Evolutionary conservation across 2,888 invertebrate genomes (phyloP), one percentile per base, ranked within the genome.

Genomic region (Serripes groenlandicus): DNA sequence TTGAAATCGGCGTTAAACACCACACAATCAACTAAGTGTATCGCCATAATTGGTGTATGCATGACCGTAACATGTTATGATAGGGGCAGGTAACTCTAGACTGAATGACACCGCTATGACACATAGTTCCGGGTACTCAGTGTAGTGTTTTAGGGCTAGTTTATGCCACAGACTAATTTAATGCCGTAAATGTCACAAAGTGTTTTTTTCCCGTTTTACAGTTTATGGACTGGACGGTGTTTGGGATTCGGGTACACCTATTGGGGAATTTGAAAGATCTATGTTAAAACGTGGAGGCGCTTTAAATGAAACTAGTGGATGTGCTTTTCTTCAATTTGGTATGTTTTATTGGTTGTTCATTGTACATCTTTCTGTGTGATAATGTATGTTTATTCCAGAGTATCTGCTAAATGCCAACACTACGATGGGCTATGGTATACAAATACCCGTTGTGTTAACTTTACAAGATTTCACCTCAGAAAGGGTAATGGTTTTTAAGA

Each of bases 241-340:
- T 18, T 66, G 66, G 66, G 66, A 66, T 28, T 66, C 66, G 15
- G 66, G 66, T 5, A 18, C 23, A 23, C 4, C 15, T 42, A 42
- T 35, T 0, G 35, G 66, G n/a, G 66, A 66, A 42, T 28, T 66
- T 1, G 42, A 28, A 21, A 35, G n/a, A 0, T 42, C 11, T 26
- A 18, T 37, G 66, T 26, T 66, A n/a, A 28, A 66, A 28, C 5
- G 5, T 26, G 66, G 66, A 18, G 66, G 66, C 0, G 66, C 66
- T 26, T 26, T 42, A 37, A 42, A 66, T 23, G 21, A 7, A 21
- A 26, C 66, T 7, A 23, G 23, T 2, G 66, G 66, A 23, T 66
- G 66, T 66, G 66, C 66, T 11, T 66, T 2, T 26, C 66, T 66
- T 42, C 66, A 66, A 34, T 35, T 64, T 21, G n/a, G 64, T 64